These are phyloP conservation scores for Salvator merianae DNA, from an alignment of 2,113 vertebrate species.

Conservation along the genomic window DNA sequence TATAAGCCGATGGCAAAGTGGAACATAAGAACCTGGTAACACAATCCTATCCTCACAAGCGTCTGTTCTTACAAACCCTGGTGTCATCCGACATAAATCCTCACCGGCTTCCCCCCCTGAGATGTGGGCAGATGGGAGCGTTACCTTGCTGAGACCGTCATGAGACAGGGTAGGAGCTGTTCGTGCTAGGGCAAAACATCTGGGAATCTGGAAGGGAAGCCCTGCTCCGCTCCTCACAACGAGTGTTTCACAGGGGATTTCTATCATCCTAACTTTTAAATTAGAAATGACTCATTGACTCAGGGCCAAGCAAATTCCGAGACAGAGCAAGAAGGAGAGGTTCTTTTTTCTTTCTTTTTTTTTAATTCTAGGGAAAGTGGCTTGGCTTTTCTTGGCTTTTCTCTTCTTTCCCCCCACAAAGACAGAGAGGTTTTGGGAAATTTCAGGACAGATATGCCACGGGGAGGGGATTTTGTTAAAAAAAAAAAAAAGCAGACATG, in stretches of 20 bases:
- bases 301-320: neutral
- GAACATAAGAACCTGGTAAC: accelerated
- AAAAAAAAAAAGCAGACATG: too few relatives aligned
- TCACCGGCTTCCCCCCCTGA: too few relatives aligned
- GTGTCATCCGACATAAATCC: accelerated
- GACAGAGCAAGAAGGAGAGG: accelerated
- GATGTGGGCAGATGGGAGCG: too few relatives aligned
- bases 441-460: neutral
- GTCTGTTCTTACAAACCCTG: accelerated
- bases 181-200: neutral
- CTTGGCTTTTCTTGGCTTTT: accelerated
- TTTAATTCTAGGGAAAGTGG: neutral
- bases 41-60: accelerated
- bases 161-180: too few relatives aligned
- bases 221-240: neutral
- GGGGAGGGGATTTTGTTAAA: too few relatives aligned
- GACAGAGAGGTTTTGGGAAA: accelerated
- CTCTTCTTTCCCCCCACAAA: neutral
- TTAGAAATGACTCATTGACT: neutral
- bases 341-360: too few relatives aligned
- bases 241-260: neutral
- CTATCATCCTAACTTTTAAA: neutral
- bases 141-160: too few relatives aligned
- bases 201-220: neutral
- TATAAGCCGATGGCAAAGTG: neutral